Conservation (phyloP, 2,113 vertebrate genomes). For the Marcusenius ussheri region DNA sequence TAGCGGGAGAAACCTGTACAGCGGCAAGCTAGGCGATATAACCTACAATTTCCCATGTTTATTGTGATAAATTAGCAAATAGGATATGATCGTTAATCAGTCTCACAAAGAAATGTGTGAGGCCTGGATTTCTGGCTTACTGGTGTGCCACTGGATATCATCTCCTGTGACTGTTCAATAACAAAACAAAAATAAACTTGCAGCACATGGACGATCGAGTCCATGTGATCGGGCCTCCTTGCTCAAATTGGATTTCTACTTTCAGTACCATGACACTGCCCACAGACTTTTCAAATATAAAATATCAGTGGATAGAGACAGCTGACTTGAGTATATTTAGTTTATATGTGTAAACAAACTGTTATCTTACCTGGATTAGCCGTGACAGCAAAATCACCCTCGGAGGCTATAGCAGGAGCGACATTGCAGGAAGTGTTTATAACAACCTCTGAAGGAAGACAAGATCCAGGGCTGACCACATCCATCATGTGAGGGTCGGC, state of each 20-base stretch:
- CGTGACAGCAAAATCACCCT: not conserved
- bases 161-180: not conserved
- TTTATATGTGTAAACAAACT: not conserved
- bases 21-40: not conserved
- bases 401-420: not conserved
- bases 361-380: conserved; percentile 5
- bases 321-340: not conserved
- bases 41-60: not conserved
- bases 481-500: not conserved
- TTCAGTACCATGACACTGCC: not conserved
- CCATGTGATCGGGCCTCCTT: not conserved
- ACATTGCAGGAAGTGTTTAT: not conserved
- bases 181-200: conserved; percentile 1
- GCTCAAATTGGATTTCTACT: not conserved
- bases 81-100: not conserved
- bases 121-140: not conserved
- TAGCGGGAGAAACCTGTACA: not conserved
- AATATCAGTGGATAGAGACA: not conserved
- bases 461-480: not conserved
- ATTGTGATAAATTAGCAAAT: not conserved
- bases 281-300: not conserved
- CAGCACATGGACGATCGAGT: not conserved
- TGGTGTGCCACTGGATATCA: not conserved
- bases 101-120: not conserved
- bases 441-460: not conserved